phyloP scores from a whole-genome alignment of 2,888 invertebrate genomes.

The Beris morrisii region DNA sequence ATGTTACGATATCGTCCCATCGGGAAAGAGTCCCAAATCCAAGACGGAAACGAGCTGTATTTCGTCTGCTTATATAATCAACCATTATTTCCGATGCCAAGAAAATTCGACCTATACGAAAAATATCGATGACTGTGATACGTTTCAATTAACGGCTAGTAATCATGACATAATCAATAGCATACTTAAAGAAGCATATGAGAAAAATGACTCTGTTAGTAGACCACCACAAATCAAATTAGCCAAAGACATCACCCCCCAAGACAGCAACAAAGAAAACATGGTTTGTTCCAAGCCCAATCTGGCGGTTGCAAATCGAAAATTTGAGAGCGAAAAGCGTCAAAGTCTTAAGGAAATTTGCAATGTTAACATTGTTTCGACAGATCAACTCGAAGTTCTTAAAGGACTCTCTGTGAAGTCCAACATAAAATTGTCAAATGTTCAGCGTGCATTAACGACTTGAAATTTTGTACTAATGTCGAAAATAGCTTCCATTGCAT shows the following conservation, averaged over 20 bases:
- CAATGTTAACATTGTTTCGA: conserved; percentile 3
- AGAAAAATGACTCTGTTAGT: no score
- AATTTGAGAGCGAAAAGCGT: not conserved
- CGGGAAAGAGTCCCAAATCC: not conserved
- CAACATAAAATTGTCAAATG: no score
- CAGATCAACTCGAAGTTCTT: not conserved
- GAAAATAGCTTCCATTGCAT: no score
- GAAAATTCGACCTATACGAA: not conserved
- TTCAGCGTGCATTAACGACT: no score
- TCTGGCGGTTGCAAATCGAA: not conserved
- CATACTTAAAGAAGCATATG: no score
- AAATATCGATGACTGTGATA: not conserved
- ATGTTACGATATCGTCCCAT: no score
- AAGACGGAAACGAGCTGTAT: not conserved
- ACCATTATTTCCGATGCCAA: not conserved
- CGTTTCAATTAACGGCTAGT: not conserved
- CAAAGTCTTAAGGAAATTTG: not conserved
- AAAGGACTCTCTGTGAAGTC: not conserved
- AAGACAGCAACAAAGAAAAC: not conserved
- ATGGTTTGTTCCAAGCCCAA: not conserved
- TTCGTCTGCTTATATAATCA: not conserved
- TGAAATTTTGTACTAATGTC: no score
- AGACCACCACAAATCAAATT: no score
- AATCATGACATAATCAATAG: not conserved
- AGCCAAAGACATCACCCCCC: not conserved